Evolutionary conservation across 2,888 invertebrate genomes (phyloP).

Genomic region (Cryptocheilus praepositus): DNA sequence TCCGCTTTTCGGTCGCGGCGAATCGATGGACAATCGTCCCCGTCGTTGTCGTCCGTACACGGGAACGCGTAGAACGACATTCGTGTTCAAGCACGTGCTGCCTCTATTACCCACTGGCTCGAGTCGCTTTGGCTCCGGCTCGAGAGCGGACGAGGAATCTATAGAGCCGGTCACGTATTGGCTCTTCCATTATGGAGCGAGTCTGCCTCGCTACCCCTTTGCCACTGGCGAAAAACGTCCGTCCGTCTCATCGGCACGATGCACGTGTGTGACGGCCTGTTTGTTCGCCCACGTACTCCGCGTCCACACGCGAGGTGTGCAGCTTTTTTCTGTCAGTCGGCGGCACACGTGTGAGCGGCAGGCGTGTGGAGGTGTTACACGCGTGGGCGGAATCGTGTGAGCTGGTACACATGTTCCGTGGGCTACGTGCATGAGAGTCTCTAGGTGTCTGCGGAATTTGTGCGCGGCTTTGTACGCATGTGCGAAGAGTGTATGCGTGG

Average conservation of each 20-base stretch:
- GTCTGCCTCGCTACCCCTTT: constrained; percentile 36
- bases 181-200: constrained; percentile 54
- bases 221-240: constrained; percentile 2
- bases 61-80: constrained; percentile 14
- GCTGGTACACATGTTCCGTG: no score
- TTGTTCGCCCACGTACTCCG: no score
- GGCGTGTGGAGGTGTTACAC: no score
- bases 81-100: constrained; percentile 33
- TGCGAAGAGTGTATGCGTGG: no score
- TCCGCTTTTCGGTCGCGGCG: not conserved
- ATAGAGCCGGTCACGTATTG: constrained; percentile 65
- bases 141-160: constrained; percentile 43
- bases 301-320: no score
- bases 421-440: no score
- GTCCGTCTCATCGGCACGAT: not conserved
- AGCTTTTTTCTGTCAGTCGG: no score
- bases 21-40: constrained; percentile 12
- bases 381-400: no score
- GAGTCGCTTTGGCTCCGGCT: constrained; percentile 30
- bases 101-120: constrained; percentile 34
- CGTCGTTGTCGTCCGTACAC: not conserved
- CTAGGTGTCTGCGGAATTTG: no score
- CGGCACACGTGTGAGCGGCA: no score
- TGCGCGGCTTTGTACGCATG: no score
- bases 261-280: no score